These are phyloP conservation scores for Melikaiella ostensackeni DNA, from an alignment of 2,888 invertebrate species.

Conservation along the genomic window DNA sequence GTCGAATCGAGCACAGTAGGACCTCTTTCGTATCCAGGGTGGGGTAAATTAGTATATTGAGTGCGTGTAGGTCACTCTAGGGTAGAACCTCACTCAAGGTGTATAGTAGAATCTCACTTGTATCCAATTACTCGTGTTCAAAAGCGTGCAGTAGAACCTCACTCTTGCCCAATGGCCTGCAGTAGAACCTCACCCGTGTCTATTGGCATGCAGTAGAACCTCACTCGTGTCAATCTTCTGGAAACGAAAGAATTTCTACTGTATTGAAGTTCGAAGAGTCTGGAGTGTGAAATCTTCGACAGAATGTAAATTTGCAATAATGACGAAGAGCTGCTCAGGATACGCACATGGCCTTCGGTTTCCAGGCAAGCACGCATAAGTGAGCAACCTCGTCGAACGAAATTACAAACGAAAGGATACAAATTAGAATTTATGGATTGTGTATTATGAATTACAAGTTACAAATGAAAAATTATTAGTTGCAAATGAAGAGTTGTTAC, in stretches of 20 bases:
- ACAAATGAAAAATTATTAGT: neutral
- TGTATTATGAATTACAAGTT: neutral
- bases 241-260: neutral
- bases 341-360: conserved; percentile 2
- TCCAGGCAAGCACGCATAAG: conserved; percentile 9
- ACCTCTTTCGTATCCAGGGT: neutral
- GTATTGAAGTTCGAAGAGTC: neutral
- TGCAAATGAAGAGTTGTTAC: neutral
- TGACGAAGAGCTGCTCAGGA: neutral
- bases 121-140: no score
- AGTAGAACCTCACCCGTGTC: neutral
- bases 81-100: neutral
- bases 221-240: neutral
- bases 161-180: no score
- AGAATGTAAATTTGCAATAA: neutral
- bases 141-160: no score
- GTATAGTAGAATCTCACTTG: no score
- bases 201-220: neutral
- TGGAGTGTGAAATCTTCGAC: neutral
- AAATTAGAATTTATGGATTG: neutral
- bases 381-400: neutral
- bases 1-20: neutral
- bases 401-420: neutral
- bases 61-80: neutral
- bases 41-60: neutral